Evolutionary conservation across 1,140 invertebrate species (phyloP).

Genomic region (Diplogasteroides magnus): DNA sequence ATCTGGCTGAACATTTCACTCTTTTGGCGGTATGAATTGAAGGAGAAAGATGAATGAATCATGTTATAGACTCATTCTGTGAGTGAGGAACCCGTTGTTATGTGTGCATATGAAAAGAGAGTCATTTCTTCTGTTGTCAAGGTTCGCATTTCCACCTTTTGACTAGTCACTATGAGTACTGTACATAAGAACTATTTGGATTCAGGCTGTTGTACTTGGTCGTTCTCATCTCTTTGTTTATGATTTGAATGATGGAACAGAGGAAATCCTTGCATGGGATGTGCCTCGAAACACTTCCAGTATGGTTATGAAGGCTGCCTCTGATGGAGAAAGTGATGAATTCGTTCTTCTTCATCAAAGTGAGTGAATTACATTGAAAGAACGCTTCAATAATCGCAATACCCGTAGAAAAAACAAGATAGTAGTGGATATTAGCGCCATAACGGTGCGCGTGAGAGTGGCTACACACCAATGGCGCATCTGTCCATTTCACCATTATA

Average conservation of each 20-base stretch:
- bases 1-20: slow-evolving; percentile 25
- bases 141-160: neutral
- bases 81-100: slow-evolving; percentile 16
- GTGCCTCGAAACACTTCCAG: neutral
- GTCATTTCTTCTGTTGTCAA: slow-evolving; percentile 19
- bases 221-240: neutral
- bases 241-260: slow-evolving; percentile 15
- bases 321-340: slow-evolving; percentile 21
- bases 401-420: neutral
- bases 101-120: slow-evolving; percentile 23
- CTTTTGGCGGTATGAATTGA: slow-evolving; percentile 5
- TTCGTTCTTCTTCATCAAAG: slow-evolving; percentile 20
- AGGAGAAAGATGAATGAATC: neutral
- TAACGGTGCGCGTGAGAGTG: neutral
- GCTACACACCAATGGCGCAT: no score
- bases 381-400: neutral
- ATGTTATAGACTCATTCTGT: slow-evolving; percentile 9
- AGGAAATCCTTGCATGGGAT: slow-evolving; percentile 15
- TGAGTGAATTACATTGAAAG: slow-evolving; percentile 3
- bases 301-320: slow-evolving; percentile 6
- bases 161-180: neutral
- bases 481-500: no score
- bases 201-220: neutral
- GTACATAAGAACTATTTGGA: no score
- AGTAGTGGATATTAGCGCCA: neutral